A percentile compares a stretch with the other conserved stretches of the same genome.
Evolutionary conservation across 2,797 vertebrate species (phyloP).

Genomic region (Dipus sagitta): DNA sequence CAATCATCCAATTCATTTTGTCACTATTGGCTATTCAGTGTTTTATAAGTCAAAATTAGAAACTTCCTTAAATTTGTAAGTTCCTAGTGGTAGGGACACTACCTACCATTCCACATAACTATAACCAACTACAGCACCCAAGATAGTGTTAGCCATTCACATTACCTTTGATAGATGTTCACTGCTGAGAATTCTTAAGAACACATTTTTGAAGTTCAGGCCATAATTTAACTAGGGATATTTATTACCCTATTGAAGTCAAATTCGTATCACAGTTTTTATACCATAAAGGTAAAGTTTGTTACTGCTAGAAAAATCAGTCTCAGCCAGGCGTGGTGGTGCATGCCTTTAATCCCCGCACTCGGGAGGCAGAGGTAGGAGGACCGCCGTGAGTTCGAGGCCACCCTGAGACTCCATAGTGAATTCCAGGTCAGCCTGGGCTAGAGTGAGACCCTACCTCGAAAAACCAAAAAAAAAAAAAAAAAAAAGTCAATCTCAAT

Average conservation of each 20-base stretch:
- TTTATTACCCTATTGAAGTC: slow-evolving; percentile 12
- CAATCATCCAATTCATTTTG: background rate
- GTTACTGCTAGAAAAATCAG: background rate
- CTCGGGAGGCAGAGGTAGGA: no score
- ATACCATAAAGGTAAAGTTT: background rate
- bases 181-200: background rate
- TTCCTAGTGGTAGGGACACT: background rate
- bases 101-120: background rate
- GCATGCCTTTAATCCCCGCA: no score
- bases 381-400: no score
- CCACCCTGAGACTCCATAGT: no score
- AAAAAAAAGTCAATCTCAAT: background rate
- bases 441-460: no score
- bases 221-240: slow-evolving; percentile 3
- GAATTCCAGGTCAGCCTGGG: no score
- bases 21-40: background rate
- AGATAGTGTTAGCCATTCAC: background rate
- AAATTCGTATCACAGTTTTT: slow-evolving; percentile 15
- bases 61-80: slow-evolving; percentile 27
- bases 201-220: slow-evolving; percentile 46
- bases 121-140: background rate
- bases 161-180: background rate
- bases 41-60: slow-evolving; percentile 30
- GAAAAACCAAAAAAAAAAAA: no score
- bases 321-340: no score